Evolutionary conservation across 2,888 invertebrate species (phyloP).

Genomic region (Agriotes lineatus): DNA sequence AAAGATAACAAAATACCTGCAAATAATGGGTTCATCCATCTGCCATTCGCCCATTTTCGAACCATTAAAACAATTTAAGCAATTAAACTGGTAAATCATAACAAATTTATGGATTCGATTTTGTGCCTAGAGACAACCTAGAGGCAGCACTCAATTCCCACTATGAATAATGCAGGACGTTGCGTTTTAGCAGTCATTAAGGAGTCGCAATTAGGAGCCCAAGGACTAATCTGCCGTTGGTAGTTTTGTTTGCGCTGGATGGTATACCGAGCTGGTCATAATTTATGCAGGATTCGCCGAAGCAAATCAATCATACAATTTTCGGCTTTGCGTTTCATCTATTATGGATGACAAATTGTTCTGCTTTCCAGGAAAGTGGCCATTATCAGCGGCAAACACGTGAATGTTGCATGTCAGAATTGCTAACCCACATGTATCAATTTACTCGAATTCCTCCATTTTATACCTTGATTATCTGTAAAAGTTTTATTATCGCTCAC

Average conservation of each 20-base stretch:
- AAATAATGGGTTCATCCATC: neutral
- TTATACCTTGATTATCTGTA: conserved; percentile 26
- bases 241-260: conserved; percentile 17
- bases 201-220: neutral
- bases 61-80: neutral
- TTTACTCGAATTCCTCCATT: conserved; percentile 40
- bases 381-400: conserved; percentile 44
- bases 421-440: conserved; percentile 49
- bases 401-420: conserved; percentile 51
- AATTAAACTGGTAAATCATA: conserved; percentile 2
- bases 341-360: conserved; percentile 49
- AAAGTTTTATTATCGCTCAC: conserved; percentile 14
- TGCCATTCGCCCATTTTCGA: neutral
- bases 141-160: neutral
- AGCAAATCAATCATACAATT: conserved; percentile 50
- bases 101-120: neutral
- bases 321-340: conserved; percentile 48
- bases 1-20: neutral
- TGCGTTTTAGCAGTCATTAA: conserved; percentile 16
- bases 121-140: neutral
- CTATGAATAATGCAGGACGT: neutral
- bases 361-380: conserved; percentile 46
- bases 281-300: conserved; percentile 42
- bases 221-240: conserved; percentile 2
- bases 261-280: conserved; percentile 21